Percentiles rank a stretch among this genome's conserved stretches.
Conservation (phyloP, 2,888 invertebrate genomes). For the Oscheius sp. region DNA sequence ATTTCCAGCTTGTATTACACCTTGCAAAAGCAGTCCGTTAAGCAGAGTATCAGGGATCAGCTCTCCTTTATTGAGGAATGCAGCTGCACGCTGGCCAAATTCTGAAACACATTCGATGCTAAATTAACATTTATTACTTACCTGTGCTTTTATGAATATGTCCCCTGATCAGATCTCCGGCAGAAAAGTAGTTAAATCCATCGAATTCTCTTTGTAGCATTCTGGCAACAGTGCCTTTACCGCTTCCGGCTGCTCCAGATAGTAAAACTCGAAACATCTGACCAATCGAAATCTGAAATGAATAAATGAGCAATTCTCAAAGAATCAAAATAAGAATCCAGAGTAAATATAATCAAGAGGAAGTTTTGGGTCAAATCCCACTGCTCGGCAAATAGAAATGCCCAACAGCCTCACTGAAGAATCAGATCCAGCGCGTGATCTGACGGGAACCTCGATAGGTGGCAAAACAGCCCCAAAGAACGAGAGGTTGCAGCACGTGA, state of each 20-base stretch:
- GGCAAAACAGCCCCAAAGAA: conserved; percentile 6
- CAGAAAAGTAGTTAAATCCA: conserved; percentile 45
- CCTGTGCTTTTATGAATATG: conserved; percentile 51
- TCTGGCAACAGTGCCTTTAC: conserved; percentile 49
- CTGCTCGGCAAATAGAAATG: too few species aligned
- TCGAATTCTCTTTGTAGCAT: conserved; percentile 52
- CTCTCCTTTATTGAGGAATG: conserved; percentile 53
- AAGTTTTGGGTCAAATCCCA: background rate
- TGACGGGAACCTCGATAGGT: background rate
- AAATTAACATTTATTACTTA: conserved; percentile 5
- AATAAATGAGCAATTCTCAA: background rate
- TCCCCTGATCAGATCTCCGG: conserved; percentile 53
- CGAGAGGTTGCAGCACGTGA: background rate
- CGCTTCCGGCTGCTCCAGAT: conserved; percentile 51
- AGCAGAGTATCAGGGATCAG: conserved; percentile 50
- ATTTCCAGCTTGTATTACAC: conserved; percentile 43
- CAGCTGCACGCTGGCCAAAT: conserved; percentile 46
- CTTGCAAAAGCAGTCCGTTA: conserved; percentile 42
- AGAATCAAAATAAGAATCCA: background rate
- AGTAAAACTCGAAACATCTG: conserved; percentile 48
- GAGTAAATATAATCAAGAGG: background rate
- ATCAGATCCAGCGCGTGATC: background rate
- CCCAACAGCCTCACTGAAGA: too few species aligned
- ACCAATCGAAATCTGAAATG: background rate
- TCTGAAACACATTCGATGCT: conserved; percentile 40